Evolutionary conservation across 2,797 vertebrate species (phyloP), one percentile per base, ranked within the genome.

Genomic region (Petrocephalus sullivani): DNA sequence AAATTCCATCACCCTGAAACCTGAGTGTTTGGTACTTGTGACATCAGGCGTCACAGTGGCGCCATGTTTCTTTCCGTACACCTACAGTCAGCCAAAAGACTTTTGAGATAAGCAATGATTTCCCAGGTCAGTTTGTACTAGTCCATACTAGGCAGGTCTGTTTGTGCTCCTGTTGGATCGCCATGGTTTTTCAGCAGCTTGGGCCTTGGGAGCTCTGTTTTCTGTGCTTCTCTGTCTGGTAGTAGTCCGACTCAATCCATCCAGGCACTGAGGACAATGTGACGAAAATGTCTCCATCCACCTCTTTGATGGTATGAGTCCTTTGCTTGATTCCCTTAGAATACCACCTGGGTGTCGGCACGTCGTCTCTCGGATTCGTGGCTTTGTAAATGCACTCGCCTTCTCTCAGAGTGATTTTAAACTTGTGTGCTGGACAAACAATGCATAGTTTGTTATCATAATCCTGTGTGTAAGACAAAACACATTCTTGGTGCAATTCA

Each of bases 351-450:
- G 94, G 89, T 49, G 91, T 93, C 2, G 64, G 91, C 0, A 92
- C 91, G n/a, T 94, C 92, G 10, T 94, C 93, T 89, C 56, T 90
- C 85, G 94, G 96, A 91, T 97, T 92, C n/a, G 87, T 88, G 92
- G 90, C 95, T 37, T 71, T 95, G 93, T 97, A 98, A 2, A 98
- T 86, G 84, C 97, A 95, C 93, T 98, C 98, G 61, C 98, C 98
- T 57, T 96, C 92, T 83, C 95, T 93, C 90, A 99, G 91, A 87
- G 95, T 93, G 91, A 99, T 98, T 95, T 96, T 97, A 92, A 95
- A 99, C 90, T 98, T 98, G 95, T 99, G 98, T 91, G 96, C 98
- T 10, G 98, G 98, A 90, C 98, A 99, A 93, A 97, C 92, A 91
- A 99, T 96, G 91, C 98, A 99, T 0, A 96, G 89, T 91, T 95